These are phyloP conservation scores for Cacatua alba DNA, from an alignment of 2,113 vertebrate species.

Conservation along the genomic window DNA sequence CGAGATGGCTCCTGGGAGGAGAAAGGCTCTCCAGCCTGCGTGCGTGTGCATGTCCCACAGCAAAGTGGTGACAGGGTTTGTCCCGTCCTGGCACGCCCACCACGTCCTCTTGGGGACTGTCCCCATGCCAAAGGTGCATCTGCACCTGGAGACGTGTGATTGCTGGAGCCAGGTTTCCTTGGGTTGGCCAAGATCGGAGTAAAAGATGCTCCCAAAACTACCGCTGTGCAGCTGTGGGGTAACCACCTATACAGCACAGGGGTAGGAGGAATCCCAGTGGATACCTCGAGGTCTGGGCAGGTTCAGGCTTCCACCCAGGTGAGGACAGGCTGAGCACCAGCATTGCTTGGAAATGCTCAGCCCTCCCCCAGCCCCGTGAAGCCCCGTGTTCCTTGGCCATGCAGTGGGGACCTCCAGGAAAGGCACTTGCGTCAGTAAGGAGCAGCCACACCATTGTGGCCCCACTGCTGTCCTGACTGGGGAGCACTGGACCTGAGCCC, in stretches of 20 bases:
- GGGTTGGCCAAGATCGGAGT: neutral
- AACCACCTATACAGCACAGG: neutral
- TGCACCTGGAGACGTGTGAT: fast-evolving
- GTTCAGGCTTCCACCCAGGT: neutral
- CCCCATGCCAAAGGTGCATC: neutral
- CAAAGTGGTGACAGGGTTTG: neutral
- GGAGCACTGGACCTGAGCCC: neutral
- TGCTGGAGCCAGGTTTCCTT: neutral
- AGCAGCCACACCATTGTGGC: neutral
- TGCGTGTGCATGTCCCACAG: neutral
- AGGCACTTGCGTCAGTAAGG: constrained; percentile 15
- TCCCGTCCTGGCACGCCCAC: neutral
- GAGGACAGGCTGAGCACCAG: neutral
- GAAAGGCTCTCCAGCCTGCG: neutral
- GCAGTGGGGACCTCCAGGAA: neutral
- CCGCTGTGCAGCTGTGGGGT: fast-evolving
- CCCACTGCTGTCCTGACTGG: fast-evolving
- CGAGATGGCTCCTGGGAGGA: neutral
- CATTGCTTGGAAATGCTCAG: neutral
- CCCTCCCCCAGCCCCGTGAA: neutral
- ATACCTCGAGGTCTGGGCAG: neutral
- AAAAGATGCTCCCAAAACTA: neutral
- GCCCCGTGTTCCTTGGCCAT: fast-evolving
- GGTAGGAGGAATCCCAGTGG: neutral
- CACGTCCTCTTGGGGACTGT: fast-evolving